Evolutionary conservation across 2,888 invertebrate genomes (phyloP), one percentile per base, ranked within the genome.

Genomic region (Cetonia aurata): DNA sequence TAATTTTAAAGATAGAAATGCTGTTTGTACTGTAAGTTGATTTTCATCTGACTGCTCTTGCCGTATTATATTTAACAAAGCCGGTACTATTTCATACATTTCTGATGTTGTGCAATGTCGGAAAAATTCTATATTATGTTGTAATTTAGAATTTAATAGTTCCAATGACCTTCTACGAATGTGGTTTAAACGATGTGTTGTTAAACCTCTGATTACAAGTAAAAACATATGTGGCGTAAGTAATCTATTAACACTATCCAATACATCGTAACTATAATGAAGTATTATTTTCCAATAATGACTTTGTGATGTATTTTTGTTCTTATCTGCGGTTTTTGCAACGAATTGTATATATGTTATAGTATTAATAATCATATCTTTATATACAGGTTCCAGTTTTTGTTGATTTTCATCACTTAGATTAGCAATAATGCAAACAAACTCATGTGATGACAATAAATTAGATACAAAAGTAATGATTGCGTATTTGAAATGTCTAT

Each of bases 211-310:
- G 0, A 96, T 87, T 0, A 96, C 95, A 48, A 90, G 87, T 17
- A 97, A 84, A 83, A 98, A 95, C 86, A 94, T 91, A 15, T 89
- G 87, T 0, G 93, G 90, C 0, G 96, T 93, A 12, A 98, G 83
- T 57, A 98, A 81, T 12, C 91, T 91, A 78, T 94, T 94, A 1
- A 94, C 89, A 81, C 93, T 91, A 77, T 96, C 95, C 67, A 95
- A 83, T 52, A 94, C 87, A 78, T 95, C 95, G 77, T 93, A 93
- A 52, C 91, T 89, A 77, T 93, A 91, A 80, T 94, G 92, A 12
- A 93, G 83, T 83, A 96, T 88, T 0, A 92, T 91, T 79, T 91
- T 92, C 95, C 95, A 96, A 81, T 93, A 96, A 79, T 93, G 93
- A 0, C 86, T 85, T 69, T 89, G 86, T 0, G 87, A 85, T 6